phyloP scores from a whole-genome alignment of 1,140 invertebrate species.

The Drosophila suzukii region DNA sequence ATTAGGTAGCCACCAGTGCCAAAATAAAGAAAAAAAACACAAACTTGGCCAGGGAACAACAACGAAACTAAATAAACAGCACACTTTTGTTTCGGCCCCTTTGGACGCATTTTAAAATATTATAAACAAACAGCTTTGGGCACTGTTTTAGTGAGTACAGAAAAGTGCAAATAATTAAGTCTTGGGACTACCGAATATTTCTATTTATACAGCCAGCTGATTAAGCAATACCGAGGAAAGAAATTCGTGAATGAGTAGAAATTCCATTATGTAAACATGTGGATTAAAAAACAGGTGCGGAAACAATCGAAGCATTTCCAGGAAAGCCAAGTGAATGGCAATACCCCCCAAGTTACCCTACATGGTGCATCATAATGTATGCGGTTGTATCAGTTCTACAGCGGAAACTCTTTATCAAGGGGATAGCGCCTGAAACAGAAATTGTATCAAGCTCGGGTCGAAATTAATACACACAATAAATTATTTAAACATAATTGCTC shows the following conservation, averaged over 20 bases:
- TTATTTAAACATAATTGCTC: conserved; percentile 67
- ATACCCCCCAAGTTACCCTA: neutral
- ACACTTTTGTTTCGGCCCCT: conserved; percentile 31
- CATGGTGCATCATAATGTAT: conserved; percentile 2
- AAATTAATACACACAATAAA: conserved; percentile 78
- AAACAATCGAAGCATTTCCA: neutral
- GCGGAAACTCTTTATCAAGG: conserved; percentile 51
- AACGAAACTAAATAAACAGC: conserved; percentile 52
- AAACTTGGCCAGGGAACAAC: conserved; percentile 24
- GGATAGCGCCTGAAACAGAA: neutral
- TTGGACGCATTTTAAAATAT: conserved; percentile 55
- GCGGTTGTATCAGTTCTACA: conserved; percentile 1
- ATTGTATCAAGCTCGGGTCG: conserved; percentile 13
- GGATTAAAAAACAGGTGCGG: conserved; percentile 34
- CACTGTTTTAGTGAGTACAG: conserved; percentile 57
- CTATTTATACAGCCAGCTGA: conserved; percentile 55
- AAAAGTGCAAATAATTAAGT: conserved; percentile 55
- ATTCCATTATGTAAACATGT: conserved; percentile 10
- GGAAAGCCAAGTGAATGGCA: neutral
- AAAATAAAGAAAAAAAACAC: conserved; percentile 20
- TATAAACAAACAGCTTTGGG: conserved; percentile 54
- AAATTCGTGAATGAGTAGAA: conserved; percentile 24
- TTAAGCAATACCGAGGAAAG: conserved; percentile 33
- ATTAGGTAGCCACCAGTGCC: conserved; percentile 37
- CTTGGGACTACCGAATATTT: conserved; percentile 18